Percentiles rank a stretch among this genome's conserved stretches.
phyloP scores from a whole-genome alignment of 2,113 vertebrate genomes.

The Perca fluviatilis region DNA sequence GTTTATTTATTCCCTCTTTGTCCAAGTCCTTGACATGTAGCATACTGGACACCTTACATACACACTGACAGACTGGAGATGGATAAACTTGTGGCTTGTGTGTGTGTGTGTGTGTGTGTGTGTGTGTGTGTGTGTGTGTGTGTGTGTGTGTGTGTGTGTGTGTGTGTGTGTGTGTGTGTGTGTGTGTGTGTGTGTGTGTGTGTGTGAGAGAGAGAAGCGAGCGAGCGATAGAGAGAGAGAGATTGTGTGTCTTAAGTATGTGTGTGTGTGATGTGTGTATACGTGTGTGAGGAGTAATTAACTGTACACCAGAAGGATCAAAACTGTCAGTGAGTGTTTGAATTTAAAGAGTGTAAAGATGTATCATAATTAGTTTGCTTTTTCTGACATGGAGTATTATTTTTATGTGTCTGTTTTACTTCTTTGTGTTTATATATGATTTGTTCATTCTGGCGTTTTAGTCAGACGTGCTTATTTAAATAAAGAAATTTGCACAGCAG shows the following conservation, averaged over 20 bases:
- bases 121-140: conserved; percentile 23
- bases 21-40: conserved; percentile 52
- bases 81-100: conserved; percentile 43
- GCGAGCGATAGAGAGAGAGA: too few relatives aligned
- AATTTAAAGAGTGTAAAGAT: conserved; percentile 77
- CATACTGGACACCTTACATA: conserved; percentile 38
- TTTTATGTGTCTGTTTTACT: conserved; percentile 64
- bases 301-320: conserved; percentile 40
- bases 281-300: conserved; percentile 34
- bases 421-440: conserved; percentile 63
- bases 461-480: conserved; percentile 85
- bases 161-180: not conserved
- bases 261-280: not conserved
- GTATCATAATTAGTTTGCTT: conserved; percentile 68
- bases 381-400: conserved; percentile 63
- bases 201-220: too few relatives aligned
- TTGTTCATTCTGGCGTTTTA: conserved; percentile 85
- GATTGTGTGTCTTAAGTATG: not conserved
- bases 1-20: conserved; percentile 75
- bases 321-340: conserved; percentile 50
- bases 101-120: conserved; percentile 6
- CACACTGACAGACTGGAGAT: conserved; percentile 55
- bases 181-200: not conserved
- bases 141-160: not conserved
- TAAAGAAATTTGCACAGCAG: conserved; percentile 68